Conservation (phyloP, 64 coral and sea anemone genomes). For the Montipora sp. region DNA sequence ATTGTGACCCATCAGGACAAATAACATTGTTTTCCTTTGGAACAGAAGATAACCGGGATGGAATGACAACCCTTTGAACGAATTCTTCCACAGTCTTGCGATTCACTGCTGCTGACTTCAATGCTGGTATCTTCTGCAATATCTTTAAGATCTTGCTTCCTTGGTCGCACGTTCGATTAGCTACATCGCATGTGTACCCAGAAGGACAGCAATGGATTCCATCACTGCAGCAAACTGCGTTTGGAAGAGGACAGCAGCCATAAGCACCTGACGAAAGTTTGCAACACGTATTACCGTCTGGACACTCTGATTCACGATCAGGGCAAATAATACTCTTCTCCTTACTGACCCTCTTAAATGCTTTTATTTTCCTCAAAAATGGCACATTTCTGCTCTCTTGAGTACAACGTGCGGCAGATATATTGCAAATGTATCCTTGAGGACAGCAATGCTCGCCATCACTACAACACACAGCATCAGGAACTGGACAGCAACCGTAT, state of each 20-base stretch:
- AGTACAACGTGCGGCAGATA: neutral
- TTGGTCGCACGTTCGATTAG: neutral
- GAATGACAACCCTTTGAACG: too few relatives aligned
- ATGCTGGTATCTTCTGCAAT: neutral
- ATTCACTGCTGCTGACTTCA: neutral
- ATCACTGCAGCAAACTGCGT: constrained; percentile 65
- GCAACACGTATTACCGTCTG: constrained; percentile 42
- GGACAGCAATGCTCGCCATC: constrained; percentile 65
- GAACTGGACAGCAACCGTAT: constrained; percentile 29
- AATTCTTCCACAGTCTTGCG: too few relatives aligned
- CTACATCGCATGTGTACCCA: constrained; percentile 60
- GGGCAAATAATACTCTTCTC: neutral
- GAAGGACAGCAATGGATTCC: constrained; percentile 58
- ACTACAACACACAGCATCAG: constrained; percentile 57
- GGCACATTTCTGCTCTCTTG: neutral
- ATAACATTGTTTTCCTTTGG: neutral
- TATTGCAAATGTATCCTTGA: constrained; percentile 53
- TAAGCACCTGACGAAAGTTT: neutral
- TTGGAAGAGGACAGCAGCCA: constrained; percentile 11
- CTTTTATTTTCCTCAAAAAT: constrained; percentile 4
- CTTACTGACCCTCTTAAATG: neutral
- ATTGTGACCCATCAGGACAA: neutral
- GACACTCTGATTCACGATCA: neutral
- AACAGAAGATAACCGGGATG: too few relatives aligned
- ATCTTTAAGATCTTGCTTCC: neutral